Percentiles rank a stretch among this genome's conserved stretches.
Evolutionary conservation across 1,140 invertebrate genomes (phyloP).

Genomic region (Manduca sexta): DNA sequence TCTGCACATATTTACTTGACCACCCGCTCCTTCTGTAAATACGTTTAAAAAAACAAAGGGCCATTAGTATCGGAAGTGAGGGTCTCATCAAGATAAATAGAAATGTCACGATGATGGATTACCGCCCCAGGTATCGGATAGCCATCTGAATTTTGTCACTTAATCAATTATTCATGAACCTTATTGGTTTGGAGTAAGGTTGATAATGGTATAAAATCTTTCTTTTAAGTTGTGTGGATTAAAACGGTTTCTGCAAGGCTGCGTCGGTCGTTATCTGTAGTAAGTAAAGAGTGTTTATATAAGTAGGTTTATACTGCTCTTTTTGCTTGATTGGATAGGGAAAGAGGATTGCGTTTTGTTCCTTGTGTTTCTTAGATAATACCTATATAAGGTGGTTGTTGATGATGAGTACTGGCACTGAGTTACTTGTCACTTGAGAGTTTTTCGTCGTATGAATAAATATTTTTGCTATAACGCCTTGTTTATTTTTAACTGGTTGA

Average conservation of each 20-base stretch:
- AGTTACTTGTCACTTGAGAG: too few relatives aligned
- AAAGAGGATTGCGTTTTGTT: too few relatives aligned
- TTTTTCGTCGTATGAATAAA: too few relatives aligned
- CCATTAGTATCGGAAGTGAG: constrained; percentile 62
- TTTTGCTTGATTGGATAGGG: neutral
- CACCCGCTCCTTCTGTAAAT: constrained; percentile 3
- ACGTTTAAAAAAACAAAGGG: constrained; percentile 43
- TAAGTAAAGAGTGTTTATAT: constrained; percentile 37
- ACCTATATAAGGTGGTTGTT: too few relatives aligned
- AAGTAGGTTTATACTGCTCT: constrained; percentile 17
- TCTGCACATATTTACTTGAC: neutral
- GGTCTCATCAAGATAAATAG: constrained; percentile 69
- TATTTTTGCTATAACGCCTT: too few relatives aligned
- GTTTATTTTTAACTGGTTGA: too few relatives aligned
- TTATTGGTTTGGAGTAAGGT: constrained; percentile 26
- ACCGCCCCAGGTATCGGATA: constrained; percentile 39
- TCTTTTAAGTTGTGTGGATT: neutral
- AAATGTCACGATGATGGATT: constrained; percentile 69
- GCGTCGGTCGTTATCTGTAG: constrained; percentile 37
- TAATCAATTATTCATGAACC: constrained; percentile 13
- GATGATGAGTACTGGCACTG: too few relatives aligned
- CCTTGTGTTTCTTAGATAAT: too few relatives aligned
- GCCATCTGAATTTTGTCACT: constrained; percentile 37
- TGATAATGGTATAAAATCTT: constrained; percentile 14
- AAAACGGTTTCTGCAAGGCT: constrained; percentile 38